Conservation (phyloP, 2,888 invertebrate genomes). For the Seladonia tumulorum region DNA sequence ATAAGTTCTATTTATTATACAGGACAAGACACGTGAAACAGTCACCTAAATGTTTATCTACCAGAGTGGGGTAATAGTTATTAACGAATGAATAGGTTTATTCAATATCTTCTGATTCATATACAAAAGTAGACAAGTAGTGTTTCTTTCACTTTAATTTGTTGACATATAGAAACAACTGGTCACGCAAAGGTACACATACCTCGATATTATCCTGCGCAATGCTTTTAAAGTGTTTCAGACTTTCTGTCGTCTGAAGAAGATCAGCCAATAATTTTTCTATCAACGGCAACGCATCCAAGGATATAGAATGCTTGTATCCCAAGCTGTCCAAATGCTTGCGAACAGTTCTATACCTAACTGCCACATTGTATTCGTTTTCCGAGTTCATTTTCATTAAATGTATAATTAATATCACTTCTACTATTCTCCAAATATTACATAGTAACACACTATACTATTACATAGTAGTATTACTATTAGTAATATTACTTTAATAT, state of each 20-base stretch:
- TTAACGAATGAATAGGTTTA: no score
- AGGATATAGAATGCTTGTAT: slow-evolving; percentile 90
- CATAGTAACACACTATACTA: no score
- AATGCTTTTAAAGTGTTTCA: slow-evolving; percentile 92
- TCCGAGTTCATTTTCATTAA: slow-evolving; percentile 59
- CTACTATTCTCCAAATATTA: slow-evolving; percentile 4
- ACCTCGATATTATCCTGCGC: slow-evolving; percentile 89
- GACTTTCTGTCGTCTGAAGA: slow-evolving; percentile 93
- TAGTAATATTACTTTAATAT: no score
- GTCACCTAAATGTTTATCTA: neutral
- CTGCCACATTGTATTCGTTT: slow-evolving; percentile 77
- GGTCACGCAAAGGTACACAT: neutral
- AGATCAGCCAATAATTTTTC: slow-evolving; percentile 93
- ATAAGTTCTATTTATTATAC: neutral
- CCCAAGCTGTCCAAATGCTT: slow-evolving; percentile 93
- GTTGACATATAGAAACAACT: neutral
- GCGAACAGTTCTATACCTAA: slow-evolving; percentile 85
- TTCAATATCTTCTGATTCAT: no score
- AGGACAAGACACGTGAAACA: neutral
- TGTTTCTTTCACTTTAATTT: neutral
- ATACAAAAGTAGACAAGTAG: neutral
- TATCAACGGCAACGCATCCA: slow-evolving; percentile 92
- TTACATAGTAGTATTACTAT: no score
- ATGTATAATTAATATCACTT: slow-evolving; percentile 11
- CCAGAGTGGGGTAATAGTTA: no score